Percentiles rank a stretch among this genome's conserved stretches.
Conservation (phyloP, 2,113 vertebrate species). For the Channa argus region DNA sequence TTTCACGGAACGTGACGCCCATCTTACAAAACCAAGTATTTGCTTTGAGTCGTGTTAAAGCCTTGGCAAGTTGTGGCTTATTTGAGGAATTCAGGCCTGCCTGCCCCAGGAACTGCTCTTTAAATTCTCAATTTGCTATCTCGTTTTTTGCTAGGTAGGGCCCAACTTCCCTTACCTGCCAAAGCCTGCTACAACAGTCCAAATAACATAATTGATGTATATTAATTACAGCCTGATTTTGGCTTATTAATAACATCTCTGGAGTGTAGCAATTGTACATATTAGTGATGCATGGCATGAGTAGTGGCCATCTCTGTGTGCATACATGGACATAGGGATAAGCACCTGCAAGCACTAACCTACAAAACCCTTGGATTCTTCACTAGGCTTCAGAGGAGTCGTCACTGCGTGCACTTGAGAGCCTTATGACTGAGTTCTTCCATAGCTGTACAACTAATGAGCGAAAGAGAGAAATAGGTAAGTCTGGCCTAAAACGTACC, state of each 20-base stretch:
- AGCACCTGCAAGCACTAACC: not conserved
- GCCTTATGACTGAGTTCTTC: slow-evolving; percentile 98
- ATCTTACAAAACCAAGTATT: slow-evolving; percentile 74
- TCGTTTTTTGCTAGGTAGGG: slow-evolving; percentile 4
- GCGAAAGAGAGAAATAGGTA: slow-evolving; percentile 97
- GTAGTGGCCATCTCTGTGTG: not conserved
- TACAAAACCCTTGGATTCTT: not conserved
- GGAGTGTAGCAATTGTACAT: no score
- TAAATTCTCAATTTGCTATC: slow-evolving; percentile 35
- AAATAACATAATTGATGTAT: not conserved
- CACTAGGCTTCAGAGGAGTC: slow-evolving; percentile 92
- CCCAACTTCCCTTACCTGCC: slow-evolving; percentile 25
- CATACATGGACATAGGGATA: not conserved
- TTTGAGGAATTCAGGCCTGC: slow-evolving; percentile 76
- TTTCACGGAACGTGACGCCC: slow-evolving; percentile 64
- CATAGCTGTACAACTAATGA: slow-evolving; percentile 97
- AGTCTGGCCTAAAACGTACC: slow-evolving; percentile 54
- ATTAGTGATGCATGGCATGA: not conserved
- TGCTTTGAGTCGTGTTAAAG: slow-evolving; percentile 49
- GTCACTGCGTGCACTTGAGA: slow-evolving; percentile 93
- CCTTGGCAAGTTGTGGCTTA: slow-evolving; percentile 78
- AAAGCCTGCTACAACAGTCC: not conserved
- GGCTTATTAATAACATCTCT: no score
- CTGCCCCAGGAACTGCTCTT: slow-evolving; percentile 35
- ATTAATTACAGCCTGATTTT: not conserved